Evolutionary conservation across 2,888 invertebrate genomes (phyloP).

Genomic region (Boloria euphrosyne): DNA sequence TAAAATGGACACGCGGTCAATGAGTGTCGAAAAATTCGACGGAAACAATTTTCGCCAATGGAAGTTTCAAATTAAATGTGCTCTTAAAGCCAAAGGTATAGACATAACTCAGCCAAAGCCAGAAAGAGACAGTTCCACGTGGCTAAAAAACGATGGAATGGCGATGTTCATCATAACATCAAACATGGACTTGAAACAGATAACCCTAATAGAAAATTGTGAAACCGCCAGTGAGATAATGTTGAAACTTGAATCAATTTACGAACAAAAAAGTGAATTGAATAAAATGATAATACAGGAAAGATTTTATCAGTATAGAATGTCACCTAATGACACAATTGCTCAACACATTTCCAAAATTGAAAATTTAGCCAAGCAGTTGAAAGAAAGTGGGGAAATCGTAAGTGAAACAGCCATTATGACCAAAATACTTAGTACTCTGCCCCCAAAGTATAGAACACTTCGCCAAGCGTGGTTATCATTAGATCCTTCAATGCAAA

Average conservation of each 20-base stretch:
- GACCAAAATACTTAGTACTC: no score
- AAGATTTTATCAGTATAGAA: constrained; percentile 40
- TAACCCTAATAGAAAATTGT: constrained; percentile 42
- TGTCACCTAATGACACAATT: constrained; percentile 37
- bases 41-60: constrained; percentile 42
- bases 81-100: constrained; percentile 39
- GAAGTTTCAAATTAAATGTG: constrained; percentile 44
- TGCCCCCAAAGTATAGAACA: no score
- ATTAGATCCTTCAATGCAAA: background rate
- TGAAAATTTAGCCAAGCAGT: constrained; percentile 24
- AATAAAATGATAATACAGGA: constrained; percentile 42
- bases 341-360: constrained; percentile 45
- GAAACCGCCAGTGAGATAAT: constrained; percentile 42
- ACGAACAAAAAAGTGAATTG: constrained; percentile 39
- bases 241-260: constrained; percentile 39
- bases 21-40: constrained; percentile 29
- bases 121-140: constrained; percentile 9
- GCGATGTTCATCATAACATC: constrained; percentile 35
- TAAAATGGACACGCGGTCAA: constrained; percentile 7
- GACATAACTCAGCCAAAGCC: constrained; percentile 33
- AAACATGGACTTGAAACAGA: constrained; percentile 40
- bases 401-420: no score
- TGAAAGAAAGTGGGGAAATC: no score
- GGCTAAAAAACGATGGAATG: constrained; percentile 38
- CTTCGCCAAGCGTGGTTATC: no score